Conservation (phyloP, 2,113 vertebrate species). For the Charadrius vociferus region DNA sequence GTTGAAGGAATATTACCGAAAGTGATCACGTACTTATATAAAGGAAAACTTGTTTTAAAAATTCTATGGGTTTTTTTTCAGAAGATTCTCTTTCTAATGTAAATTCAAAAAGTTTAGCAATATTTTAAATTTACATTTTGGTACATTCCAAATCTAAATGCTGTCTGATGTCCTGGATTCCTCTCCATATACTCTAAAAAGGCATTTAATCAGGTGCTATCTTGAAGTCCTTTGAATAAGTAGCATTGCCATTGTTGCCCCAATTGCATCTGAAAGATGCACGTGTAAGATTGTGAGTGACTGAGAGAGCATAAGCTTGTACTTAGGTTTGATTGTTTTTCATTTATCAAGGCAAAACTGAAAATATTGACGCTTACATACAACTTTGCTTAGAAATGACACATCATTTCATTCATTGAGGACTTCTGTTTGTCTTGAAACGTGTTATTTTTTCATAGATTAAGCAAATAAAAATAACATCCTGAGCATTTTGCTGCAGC, state of each 20-base stretch:
- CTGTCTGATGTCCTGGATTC: slow-evolving; percentile 9
- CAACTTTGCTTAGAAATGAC: neutral
- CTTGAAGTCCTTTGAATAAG: neutral
- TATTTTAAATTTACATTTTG: slow-evolving; percentile 2
- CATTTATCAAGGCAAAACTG: neutral
- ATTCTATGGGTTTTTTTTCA: neutral
- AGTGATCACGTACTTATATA: neutral
- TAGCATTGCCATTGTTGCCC: neutral
- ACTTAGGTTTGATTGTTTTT: neutral
- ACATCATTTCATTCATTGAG: neutral
- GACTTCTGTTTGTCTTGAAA: neutral
- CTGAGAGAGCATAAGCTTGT: neutral
- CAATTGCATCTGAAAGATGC: slow-evolving; percentile 39
- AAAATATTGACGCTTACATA: neutral
- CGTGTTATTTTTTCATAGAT: neutral
- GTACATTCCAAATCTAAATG: neutral
- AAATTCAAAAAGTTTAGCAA: neutral
- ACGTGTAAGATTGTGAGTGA: neutral
- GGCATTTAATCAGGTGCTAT: neutral
- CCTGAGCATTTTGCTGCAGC: neutral
- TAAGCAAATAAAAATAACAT: neutral
- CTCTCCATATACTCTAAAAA: neutral
- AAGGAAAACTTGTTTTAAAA: neutral
- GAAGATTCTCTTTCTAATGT: neutral
- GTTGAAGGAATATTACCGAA: neutral